These are phyloP conservation scores for Pogoniulus pusillus DNA, from an alignment of 2,797 vertebrate genomes.

Conservation along the genomic window DNA sequence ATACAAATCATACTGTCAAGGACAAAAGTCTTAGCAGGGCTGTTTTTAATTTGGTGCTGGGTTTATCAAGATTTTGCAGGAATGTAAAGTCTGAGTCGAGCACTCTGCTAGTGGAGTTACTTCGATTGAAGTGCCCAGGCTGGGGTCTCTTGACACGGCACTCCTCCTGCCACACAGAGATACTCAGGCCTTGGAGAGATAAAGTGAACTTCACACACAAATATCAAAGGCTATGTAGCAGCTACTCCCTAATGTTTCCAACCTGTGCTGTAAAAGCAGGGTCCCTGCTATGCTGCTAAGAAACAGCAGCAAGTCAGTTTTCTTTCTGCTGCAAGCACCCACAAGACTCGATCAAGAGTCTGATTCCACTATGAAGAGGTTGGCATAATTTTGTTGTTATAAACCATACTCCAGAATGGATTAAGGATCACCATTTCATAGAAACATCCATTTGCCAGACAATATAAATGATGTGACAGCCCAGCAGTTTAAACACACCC, in stretches of 20 bases:
- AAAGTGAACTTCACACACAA: not conserved
- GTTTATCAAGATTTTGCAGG: not conserved
- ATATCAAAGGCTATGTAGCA: fast-evolving
- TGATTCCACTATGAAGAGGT: not conserved
- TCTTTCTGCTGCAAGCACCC: not conserved
- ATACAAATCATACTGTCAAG: not conserved
- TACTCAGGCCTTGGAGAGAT: fast-evolving
- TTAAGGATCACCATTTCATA: not conserved
- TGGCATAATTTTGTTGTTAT: not conserved
- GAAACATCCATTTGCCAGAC: not conserved
- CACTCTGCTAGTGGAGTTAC: not conserved
- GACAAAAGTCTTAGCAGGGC: not conserved
- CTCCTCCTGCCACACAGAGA: not conserved
- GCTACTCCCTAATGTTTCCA: not conserved
- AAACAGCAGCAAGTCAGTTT: not conserved
- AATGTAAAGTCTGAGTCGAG: not conserved
- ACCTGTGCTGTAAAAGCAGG: not conserved
- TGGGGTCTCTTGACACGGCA: not conserved
- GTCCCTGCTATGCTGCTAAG: not conserved
- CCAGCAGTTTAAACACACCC: not conserved
- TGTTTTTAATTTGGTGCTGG: not conserved
- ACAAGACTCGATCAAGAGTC: not conserved
- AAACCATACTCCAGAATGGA: not conserved
- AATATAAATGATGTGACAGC: not conserved
- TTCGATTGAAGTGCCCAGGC: not conserved